Evolutionary conservation across 2,888 invertebrate species (phyloP), one percentile per base, ranked within the genome.

Genomic region (Synergus itoensis): DNA sequence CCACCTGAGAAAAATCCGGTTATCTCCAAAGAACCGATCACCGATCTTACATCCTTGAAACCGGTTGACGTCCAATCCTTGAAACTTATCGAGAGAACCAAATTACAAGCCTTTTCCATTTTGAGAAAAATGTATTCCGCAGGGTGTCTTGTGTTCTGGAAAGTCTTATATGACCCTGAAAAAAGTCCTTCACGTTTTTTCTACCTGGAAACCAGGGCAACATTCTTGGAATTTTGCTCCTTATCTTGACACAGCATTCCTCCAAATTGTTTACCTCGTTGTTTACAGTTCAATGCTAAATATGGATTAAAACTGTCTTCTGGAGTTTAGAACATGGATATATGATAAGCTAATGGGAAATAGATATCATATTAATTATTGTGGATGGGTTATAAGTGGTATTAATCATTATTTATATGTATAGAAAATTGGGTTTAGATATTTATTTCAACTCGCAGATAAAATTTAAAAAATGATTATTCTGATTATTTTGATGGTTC

Each of bases 51-150:
- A 69, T 69, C 43, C 67, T 43, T 69, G 21, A 69, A 69, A 65
- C 41, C 65, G 21, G 45, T 69, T 69, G n/a, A n/a, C 53, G n/a
- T 18, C 18, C 28, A 12, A 21, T 28, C 48, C 45, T 48, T 16
- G 14, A 28, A 69, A 48, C 21, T 69, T 69, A 69, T 69, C 69
- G 36, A 16, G 9, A 48, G 16, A 69, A 45, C 48, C 69, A 48
- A 69, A 69, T 45, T 69, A 69, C 69, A 69, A 69, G 69, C 69
- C 48, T 69, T 48, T 69, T 69, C 69, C 69, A 69, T 69, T 69
- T 69, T 69, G 21, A 69, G 45, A 48, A 69, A 45, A 48, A 48
- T 69, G 45, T 69, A 48, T 69, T 48, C 57, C 57, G 9, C 57
- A 18, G 18, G 57, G 18, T 57, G 9, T 18, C 18, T 18, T 18